These are phyloP conservation scores for Tautogolabrus adspersus DNA, from an alignment of 2,113 vertebrate species.

Conservation along the genomic window DNA sequence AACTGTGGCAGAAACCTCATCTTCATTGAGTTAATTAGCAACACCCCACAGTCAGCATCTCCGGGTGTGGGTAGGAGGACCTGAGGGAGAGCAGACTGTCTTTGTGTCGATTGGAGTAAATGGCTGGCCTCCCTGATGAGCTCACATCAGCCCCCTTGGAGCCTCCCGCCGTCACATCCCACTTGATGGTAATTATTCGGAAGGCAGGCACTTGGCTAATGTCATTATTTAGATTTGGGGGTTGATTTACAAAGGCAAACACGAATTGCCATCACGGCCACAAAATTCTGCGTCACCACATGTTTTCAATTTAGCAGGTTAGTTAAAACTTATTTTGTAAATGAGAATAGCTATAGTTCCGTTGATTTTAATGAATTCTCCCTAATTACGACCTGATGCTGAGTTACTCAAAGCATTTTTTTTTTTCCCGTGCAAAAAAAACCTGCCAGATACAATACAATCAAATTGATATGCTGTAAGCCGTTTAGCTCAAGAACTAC, in stretches of 20 bases:
- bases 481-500: neutral
- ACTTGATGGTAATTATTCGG: conserved; percentile 81
- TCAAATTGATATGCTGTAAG: neutral
- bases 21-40: conserved; percentile 82
- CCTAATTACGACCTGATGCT: conserved; percentile 44
- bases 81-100: conserved; percentile 77
- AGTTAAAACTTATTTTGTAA: conserved; percentile 52
- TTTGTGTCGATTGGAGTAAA: conserved; percentile 80
- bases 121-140: conserved; percentile 76
- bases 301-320: conserved; percentile 46
- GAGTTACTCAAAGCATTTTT: conserved; percentile 4
- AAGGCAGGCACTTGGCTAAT: conserved; percentile 76
- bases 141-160: conserved; percentile 76
- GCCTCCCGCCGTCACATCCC: conserved; percentile 75
- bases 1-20: conserved; percentile 75
- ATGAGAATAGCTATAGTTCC: conserved; percentile 35
- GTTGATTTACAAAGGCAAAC: conserved; percentile 56
- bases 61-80: conserved; percentile 70
- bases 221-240: conserved; percentile 78
- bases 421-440: neutral
- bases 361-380: conserved; percentile 30
- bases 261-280: conserved; percentile 49
- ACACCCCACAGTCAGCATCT: conserved; percentile 75
- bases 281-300: conserved; percentile 47
- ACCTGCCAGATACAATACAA: neutral